A percentile compares a stretch with the other conserved stretches of the same genome.
These are phyloP conservation scores for Sprattus sprattus DNA, from an alignment of 2,113 vertebrate genomes.

Conservation along the genomic window DNA sequence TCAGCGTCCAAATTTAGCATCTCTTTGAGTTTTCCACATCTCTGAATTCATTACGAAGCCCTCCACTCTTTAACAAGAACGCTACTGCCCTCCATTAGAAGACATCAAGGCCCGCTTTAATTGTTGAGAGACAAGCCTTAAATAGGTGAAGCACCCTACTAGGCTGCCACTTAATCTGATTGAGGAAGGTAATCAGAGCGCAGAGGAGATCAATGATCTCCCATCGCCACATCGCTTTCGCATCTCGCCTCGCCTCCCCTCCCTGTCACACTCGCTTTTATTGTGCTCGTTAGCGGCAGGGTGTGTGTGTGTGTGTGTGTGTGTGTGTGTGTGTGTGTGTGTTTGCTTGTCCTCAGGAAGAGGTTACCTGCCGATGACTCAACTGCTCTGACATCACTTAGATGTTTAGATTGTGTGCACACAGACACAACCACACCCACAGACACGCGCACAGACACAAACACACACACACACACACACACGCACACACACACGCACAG, in stretches of 20 bases:
- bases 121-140: conserved; percentile 21
- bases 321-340: no score
- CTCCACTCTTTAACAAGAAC: not conserved
- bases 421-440: not conserved
- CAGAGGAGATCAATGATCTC: conserved; percentile 34
- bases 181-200: conserved; percentile 24
- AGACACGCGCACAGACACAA: not conserved
- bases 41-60: conserved; percentile 50
- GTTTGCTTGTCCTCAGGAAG: conserved; percentile 2
- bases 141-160: conserved; percentile 36
- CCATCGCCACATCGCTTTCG: not conserved
- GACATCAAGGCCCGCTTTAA: conserved; percentile 48
- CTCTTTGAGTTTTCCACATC: conserved; percentile 45
- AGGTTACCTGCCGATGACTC: not conserved
- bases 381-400: not conserved
- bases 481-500: not conserved
- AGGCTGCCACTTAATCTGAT: conserved; percentile 19
- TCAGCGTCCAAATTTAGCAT: conserved; percentile 55
- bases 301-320: no score
- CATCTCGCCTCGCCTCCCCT: not conserved
- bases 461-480: not conserved
- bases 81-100: conserved; percentile 12
- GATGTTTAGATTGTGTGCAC: not conserved
- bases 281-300: not conserved
- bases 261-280: not conserved